Evolutionary conservation across 2,113 vertebrate species (phyloP).

Genomic region (Lepisosteus oculatus): DNA sequence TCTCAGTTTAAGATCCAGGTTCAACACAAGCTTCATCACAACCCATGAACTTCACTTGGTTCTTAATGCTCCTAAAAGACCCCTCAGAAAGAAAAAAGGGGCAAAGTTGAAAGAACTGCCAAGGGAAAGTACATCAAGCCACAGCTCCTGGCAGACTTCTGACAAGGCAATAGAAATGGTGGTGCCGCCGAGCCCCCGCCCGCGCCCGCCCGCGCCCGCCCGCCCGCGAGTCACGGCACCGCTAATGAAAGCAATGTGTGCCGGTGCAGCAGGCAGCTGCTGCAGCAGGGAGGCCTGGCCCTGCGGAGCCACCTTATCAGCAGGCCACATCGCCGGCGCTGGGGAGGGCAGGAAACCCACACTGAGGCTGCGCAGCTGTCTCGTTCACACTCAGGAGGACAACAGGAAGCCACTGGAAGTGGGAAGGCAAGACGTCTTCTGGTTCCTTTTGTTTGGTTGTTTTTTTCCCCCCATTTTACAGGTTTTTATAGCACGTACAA

Average conservation of each 20-base stretch:
- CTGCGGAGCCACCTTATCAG: constrained; percentile 14
- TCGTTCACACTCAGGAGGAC: not conserved
- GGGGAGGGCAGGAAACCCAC: constrained; percentile 10
- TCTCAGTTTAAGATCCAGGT: too few relatives aligned
- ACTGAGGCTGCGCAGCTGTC: constrained; percentile 6
- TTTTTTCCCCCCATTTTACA: not conserved
- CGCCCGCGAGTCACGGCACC: constrained; percentile 23
- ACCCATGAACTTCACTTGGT: too few relatives aligned
- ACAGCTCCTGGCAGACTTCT: constrained; percentile 60
- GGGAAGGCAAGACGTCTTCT: constrained; percentile 7
- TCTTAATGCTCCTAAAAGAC: too few relatives aligned
- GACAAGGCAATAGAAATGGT: constrained; percentile 66
- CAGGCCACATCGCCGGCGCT: constrained; percentile 17
- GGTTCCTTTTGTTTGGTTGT: not conserved
- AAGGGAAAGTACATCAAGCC: constrained; percentile 53
- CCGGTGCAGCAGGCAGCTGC: constrained; percentile 11
- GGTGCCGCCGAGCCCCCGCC: constrained; percentile 62
- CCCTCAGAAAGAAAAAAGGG: constrained; percentile 16
- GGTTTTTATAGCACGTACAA: not conserved
- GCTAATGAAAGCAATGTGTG: constrained; percentile 28
- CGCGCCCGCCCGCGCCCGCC: constrained; percentile 33
- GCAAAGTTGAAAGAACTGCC: constrained; percentile 25
- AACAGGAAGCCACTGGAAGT: constrained; percentile 5
- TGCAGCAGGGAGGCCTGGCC: not conserved
- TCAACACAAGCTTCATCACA: too few relatives aligned